Conservation (phyloP, 2,888 invertebrate species). For the Nomada lathburiana region DNA sequence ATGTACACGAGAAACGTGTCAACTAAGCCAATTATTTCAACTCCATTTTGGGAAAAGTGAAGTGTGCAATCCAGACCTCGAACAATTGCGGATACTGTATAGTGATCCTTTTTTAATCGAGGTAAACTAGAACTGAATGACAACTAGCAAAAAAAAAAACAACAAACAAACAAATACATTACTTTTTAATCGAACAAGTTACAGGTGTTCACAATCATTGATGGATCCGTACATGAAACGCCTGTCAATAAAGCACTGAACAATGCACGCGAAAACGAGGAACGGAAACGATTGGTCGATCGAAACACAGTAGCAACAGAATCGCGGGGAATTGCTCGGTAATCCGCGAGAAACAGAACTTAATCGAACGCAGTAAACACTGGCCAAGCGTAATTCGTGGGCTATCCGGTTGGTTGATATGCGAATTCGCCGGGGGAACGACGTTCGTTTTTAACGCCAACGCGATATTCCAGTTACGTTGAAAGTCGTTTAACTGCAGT, state of each 20-base stretch:
- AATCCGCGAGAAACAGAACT: slow-evolving; percentile 40
- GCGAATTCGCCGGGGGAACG: slow-evolving; percentile 47
- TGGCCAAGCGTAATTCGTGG: slow-evolving; percentile 44
- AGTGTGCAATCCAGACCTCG: too few relatives aligned
- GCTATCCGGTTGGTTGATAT: slow-evolving; percentile 15
- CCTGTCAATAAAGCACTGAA: not conserved
- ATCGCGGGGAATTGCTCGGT: slow-evolving; percentile 2
- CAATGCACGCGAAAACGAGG: not conserved
- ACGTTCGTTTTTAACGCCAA: slow-evolving; percentile 40
- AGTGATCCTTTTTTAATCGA: too few relatives aligned
- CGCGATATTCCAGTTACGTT: slow-evolving; percentile 41
- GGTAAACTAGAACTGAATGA: too few relatives aligned
- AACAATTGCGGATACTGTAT: too few relatives aligned
- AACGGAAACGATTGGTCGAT: not conserved
- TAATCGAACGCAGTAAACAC: slow-evolving; percentile 54
- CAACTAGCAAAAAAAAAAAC: too few relatives aligned
- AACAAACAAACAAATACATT: too few relatives aligned
- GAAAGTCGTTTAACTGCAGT: slow-evolving; percentile 46
- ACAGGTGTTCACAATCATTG: too few relatives aligned
- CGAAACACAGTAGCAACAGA: slow-evolving; percentile 36
- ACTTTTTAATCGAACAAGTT: too few relatives aligned
- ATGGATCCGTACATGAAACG: too few relatives aligned
- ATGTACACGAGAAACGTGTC: too few relatives aligned
- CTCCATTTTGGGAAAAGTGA: too few relatives aligned
- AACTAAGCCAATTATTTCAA: too few relatives aligned